A percentile compares a stretch with the other conserved stretches of the same genome.
Conservation (phyloP, 1,140 invertebrate species). For the Drosophila subobscura region DNA sequence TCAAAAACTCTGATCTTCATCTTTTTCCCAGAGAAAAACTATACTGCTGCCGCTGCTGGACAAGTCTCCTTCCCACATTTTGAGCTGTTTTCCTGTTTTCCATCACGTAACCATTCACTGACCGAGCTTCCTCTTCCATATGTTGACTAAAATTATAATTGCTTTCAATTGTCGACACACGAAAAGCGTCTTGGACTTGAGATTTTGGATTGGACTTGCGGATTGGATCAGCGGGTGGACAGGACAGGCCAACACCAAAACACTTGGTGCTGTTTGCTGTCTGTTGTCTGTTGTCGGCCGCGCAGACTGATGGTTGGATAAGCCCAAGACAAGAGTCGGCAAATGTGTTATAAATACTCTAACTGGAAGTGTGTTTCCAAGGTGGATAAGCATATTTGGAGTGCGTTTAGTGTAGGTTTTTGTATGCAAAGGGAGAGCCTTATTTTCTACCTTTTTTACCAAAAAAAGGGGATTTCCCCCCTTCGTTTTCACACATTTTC, state of each 20-base stretch:
- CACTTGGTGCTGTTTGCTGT: conserved; percentile 14
- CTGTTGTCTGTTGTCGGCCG: no score
- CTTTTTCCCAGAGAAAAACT: conserved; percentile 22
- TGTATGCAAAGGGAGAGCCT: no score
- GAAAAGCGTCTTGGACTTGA: conserved; percentile 10
- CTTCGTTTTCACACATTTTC: background rate
- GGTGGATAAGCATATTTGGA: no score
- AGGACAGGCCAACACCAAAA: conserved; percentile 34
- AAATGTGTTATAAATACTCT: no score
- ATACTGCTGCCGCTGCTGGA: background rate
- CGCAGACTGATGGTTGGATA: conserved; percentile 31
- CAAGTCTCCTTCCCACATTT: conserved; percentile 19
- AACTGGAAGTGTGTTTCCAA: no score
- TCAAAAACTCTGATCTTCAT: conserved; percentile 35
- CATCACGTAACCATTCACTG: conserved; percentile 45
- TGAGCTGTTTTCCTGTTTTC: conserved; percentile 32
- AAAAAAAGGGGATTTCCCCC: background rate
- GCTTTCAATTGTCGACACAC: conserved; percentile 68
- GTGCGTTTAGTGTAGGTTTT: no score
- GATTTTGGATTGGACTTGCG: conserved; percentile 12
- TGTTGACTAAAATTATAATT: conserved; percentile 62
- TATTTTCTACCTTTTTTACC: no score
- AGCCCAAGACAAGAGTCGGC: conserved; percentile 9
- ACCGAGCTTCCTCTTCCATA: conserved; percentile 18
- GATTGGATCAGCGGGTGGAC: conserved; percentile 47